Percentiles rank a stretch among this genome's conserved stretches.
phyloP scores from a whole-genome alignment of 1,140 invertebrate genomes.

The Aphaenogaster rudis region DNA sequence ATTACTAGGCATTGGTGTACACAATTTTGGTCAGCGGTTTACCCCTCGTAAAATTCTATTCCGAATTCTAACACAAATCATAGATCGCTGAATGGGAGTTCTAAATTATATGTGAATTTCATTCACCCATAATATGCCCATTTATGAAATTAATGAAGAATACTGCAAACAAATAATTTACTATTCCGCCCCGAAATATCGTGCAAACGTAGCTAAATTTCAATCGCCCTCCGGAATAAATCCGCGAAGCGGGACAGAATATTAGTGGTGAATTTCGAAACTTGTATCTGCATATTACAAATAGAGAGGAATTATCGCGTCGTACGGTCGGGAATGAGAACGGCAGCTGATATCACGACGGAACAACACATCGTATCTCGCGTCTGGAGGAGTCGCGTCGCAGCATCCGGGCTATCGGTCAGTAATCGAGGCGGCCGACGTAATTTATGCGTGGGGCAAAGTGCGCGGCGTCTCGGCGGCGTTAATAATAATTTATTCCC shows the following conservation, averaged over 20 bases:
- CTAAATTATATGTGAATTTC: neutral
- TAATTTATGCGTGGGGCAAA: slow-evolving; percentile 22
- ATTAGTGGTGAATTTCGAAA: slow-evolving; percentile 1
- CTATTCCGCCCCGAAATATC: neutral
- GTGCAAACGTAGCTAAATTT: slow-evolving; percentile 1
- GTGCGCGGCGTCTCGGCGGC: neutral
- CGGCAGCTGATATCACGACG: neutral
- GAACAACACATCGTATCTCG: neutral
- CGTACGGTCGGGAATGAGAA: neutral
- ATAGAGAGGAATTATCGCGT: neutral
- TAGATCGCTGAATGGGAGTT: neutral
- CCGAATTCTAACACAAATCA: neutral
- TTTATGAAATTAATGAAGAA: neutral
- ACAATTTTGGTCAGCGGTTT: too few relatives aligned
- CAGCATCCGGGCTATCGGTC: neutral
- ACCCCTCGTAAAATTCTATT: neutral
- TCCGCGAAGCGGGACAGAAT: neutral
- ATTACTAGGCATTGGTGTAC: too few relatives aligned
- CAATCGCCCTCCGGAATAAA: neutral
- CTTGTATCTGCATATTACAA: neutral
- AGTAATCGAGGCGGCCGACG: neutral
- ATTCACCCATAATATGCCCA: neutral
- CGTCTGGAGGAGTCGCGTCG: neutral
- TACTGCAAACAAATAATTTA: neutral
- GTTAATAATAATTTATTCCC: slow-evolving; percentile 40